Evolutionary conservation across 2,113 vertebrate species (phyloP).

Genomic region (Laticauda laticaudata): DNA sequence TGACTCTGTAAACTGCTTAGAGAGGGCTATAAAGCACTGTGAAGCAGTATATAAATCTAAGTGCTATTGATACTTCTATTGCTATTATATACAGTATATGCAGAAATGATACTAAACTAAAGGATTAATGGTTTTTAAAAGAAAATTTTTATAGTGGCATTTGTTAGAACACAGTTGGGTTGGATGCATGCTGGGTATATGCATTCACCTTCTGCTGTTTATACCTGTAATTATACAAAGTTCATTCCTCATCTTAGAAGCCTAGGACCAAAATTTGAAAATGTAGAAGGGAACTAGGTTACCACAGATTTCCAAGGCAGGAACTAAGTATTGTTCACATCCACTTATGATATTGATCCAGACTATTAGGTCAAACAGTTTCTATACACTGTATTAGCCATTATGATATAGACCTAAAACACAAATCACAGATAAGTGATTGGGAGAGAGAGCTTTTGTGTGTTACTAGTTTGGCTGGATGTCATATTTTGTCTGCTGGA

Average conservation of each 20-base stretch:
- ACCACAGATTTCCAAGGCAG: background rate
- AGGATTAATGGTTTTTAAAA: background rate
- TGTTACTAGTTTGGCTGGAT: background rate
- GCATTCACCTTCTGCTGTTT: background rate
- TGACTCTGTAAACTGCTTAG: too few relatives aligned
- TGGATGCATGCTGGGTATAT: background rate
- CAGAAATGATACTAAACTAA: background rate
- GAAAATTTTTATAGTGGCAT: background rate
- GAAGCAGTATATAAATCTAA: background rate
- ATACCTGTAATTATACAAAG: accelerated
- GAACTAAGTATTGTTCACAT: slow-evolving; percentile 13
- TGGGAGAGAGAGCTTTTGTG: background rate
- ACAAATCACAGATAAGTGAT: background rate
- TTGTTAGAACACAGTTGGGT: background rate
- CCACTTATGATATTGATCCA: background rate
- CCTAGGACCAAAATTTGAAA: background rate
- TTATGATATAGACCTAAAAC: background rate
- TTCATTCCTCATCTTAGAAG: background rate
- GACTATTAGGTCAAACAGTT: background rate
- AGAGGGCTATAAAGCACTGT: too few relatives aligned
- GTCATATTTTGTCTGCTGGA: background rate
- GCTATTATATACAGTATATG: background rate
- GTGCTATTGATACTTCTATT: background rate
- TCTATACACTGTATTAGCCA: background rate
- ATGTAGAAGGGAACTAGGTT: slow-evolving; percentile 11